Percentiles rank a stretch among this genome's conserved stretches.
Conservation (phyloP, 2,888 invertebrate species). For the Chelonus formosanus region DNA sequence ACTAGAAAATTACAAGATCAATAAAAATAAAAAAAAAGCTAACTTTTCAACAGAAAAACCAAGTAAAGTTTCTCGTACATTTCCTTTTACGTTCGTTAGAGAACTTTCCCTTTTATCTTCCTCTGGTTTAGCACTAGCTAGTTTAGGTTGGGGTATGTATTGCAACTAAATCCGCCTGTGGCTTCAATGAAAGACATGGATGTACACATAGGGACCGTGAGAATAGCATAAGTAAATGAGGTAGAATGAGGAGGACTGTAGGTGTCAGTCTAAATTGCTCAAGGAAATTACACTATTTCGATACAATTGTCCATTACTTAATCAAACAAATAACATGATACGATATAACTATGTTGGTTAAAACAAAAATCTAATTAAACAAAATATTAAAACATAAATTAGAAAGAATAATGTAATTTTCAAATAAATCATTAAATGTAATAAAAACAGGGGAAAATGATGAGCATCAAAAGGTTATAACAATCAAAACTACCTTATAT, state of each 20-base stretch:
- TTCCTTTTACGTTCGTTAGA: neutral
- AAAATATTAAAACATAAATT: too few species aligned
- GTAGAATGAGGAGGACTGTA: neutral
- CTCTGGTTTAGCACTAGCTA: conserved; percentile 3
- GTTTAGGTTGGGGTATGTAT: neutral
- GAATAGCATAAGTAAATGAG: neutral
- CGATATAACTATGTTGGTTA: neutral
- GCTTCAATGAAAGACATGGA: conserved; percentile 8
- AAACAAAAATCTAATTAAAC: too few species aligned
- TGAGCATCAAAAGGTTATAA: too few species aligned
- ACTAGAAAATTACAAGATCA: too few species aligned
- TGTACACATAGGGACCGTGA: neutral
- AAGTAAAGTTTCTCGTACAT: neutral
- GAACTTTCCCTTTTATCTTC: conserved; percentile 1
- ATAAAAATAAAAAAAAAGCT: too few species aligned
- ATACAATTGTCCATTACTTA: conserved; percentile 32
- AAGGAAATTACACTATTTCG: conserved; percentile 37
- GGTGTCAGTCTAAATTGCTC: conserved; percentile 16
- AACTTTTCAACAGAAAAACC: too few species aligned
- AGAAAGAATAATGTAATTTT: too few species aligned
- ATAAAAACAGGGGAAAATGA: too few species aligned
- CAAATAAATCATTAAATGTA: too few species aligned
- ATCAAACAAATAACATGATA: conserved; percentile 42
- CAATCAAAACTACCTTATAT: too few species aligned
- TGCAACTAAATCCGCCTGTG: conserved; percentile 7